Evolutionary conservation across 2,797 vertebrate species (phyloP).

Genomic region (Propithecus perrieri): DNA sequence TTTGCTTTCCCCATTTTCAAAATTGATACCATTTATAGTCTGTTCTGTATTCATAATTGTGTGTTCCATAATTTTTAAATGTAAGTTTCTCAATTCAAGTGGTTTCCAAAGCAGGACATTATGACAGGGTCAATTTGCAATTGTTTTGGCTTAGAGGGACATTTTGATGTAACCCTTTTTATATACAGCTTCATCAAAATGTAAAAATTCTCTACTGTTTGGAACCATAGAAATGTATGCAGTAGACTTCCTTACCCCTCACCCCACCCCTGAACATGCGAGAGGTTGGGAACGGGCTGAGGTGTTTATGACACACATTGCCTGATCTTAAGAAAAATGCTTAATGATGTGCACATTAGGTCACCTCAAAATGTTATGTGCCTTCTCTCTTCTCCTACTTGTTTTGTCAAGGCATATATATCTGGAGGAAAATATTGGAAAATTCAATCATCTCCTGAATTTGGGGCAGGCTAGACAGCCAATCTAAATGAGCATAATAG

Average conservation of each 20-base stretch:
- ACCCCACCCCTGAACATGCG: background rate
- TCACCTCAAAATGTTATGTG: background rate
- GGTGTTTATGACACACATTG: background rate
- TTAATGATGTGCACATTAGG: background rate
- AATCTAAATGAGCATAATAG: constrained; percentile 60
- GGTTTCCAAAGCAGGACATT: background rate
- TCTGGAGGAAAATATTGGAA: constrained; percentile 23
- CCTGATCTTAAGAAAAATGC: background rate
- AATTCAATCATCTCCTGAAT: constrained; percentile 41
- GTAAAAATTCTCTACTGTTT: background rate
- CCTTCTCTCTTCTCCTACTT: background rate
- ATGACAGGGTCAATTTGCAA: background rate
- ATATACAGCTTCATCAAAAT: background rate
- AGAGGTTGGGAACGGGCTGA: background rate
- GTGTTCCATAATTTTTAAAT: background rate
- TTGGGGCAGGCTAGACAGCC: background rate
- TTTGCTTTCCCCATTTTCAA: background rate
- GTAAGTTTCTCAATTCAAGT: background rate
- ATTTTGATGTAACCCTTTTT: background rate
- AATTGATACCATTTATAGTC: background rate
- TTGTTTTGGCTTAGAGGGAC: background rate
- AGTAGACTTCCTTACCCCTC: background rate
- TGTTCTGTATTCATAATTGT: background rate
- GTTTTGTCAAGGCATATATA: constrained; percentile 14
- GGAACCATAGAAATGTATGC: background rate